Percentiles rank a stretch among this genome's conserved stretches.
phyloP scores from a whole-genome alignment of 1,140 invertebrate species.

The Melitaea cinxia region DNA sequence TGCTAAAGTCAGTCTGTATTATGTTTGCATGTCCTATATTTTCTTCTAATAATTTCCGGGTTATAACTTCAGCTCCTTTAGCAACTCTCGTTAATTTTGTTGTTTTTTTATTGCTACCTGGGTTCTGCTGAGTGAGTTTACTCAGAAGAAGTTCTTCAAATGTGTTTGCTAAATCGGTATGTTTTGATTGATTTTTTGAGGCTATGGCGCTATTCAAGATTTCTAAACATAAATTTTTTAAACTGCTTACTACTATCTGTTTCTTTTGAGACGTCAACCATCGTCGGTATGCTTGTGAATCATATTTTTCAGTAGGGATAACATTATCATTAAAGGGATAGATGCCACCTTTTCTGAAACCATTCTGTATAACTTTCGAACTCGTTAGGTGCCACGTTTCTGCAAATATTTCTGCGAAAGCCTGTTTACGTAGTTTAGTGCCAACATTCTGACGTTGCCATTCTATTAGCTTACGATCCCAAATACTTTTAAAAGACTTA shows the following conservation, averaged over 20 bases:
- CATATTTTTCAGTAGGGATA: slow-evolving; percentile 20
- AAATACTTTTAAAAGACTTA: slow-evolving; percentile 36
- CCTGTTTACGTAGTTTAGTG: slow-evolving; percentile 24
- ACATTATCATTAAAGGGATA: slow-evolving; percentile 9
- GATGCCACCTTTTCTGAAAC: slow-evolving; percentile 23
- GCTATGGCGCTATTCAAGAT: no score
- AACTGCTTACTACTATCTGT: neutral
- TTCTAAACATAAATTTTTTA: slow-evolving; percentile 11
- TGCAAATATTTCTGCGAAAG: slow-evolving; percentile 29
- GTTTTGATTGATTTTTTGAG: slow-evolving; percentile 5
- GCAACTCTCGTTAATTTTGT: slow-evolving; percentile 21
- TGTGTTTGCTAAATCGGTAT: neutral
- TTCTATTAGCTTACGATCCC: slow-evolving; percentile 36
- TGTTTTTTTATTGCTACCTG: slow-evolving; percentile 12
- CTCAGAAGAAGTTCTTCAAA: slow-evolving; percentile 18
- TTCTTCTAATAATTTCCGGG: slow-evolving; percentile 12
- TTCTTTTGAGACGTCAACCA: neutral
- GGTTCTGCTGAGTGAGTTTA: slow-evolving; percentile 12
- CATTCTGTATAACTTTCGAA: no score
- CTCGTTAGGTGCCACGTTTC: slow-evolving; percentile 9
- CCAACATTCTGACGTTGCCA: slow-evolving; percentile 42
- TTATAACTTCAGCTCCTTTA: slow-evolving; percentile 18
- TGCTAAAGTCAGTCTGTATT: no score
- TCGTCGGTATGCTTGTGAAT: neutral
- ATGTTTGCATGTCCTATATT: slow-evolving; percentile 6